phyloP scores from a whole-genome alignment of 1,140 invertebrate genomes.

The Steinernema khuongi region DNA sequence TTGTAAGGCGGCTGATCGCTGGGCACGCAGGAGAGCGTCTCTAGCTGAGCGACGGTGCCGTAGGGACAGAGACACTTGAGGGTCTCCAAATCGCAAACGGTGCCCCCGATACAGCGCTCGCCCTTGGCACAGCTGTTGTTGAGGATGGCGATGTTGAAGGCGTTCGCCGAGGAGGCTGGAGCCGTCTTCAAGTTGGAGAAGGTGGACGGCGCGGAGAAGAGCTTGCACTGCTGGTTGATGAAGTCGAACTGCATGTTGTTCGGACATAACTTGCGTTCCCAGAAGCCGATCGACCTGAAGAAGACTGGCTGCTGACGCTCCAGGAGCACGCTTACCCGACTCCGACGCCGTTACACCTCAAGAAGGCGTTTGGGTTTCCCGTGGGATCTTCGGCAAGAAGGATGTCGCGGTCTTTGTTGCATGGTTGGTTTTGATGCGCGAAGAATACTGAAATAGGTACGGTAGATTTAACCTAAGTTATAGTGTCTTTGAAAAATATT shows the following conservation, averaged over 20 bases:
- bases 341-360: conserved; percentile 40
- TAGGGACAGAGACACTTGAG: conserved; percentile 51
- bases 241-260: conserved; percentile 56
- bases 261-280: conserved; percentile 51
- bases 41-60: conserved; percentile 52
- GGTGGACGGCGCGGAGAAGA: conserved; percentile 10
- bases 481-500: too few species aligned
- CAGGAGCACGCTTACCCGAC: conserved; percentile 28
- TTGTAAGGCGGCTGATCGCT: background rate
- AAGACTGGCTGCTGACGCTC: background rate
- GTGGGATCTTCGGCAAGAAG: conserved; percentile 40
- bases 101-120: conserved; percentile 57
- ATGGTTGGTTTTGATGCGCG: conserved; percentile 33
- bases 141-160: conserved; percentile 46
- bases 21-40: conserved; percentile 50
- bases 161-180: background rate
- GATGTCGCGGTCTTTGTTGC: conserved; percentile 41
- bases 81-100: conserved; percentile 49
- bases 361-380: conserved; percentile 32
- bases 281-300: conserved; percentile 53
- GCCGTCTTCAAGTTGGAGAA: conserved; percentile 16
- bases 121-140: conserved; percentile 56
- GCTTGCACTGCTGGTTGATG: conserved; percentile 50
- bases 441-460: background rate
- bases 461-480: too few species aligned